phyloP scores from a whole-genome alignment of 2,113 vertebrate genomes.

The Orientallactaga bullata region DNA sequence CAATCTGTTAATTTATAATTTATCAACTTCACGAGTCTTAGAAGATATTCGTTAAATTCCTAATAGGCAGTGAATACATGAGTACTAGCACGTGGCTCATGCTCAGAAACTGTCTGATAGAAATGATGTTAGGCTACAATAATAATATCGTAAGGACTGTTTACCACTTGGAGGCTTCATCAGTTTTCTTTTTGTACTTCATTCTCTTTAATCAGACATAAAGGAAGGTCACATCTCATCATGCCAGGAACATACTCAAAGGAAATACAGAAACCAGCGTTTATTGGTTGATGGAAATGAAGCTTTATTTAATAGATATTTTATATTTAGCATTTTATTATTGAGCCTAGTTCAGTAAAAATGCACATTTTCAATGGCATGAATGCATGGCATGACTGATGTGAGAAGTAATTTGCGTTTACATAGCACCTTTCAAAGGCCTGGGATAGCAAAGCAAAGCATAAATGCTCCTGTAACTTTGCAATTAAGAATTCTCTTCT shows the following conservation, averaged over 20 bases:
- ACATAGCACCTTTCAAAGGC: constrained; percentile 76
- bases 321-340: constrained; percentile 78
- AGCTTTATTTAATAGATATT: constrained; percentile 69
- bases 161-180: constrained; percentile 63
- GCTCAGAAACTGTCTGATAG: constrained; percentile 4
- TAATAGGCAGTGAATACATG: background rate
- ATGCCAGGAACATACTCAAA: constrained; percentile 39
- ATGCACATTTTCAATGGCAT: constrained; percentile 69
- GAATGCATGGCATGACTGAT: constrained; percentile 73
- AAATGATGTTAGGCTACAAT: constrained; percentile 58
- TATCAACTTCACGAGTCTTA: background rate
- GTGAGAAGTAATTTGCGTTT: constrained; percentile 84
- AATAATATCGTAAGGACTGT: constrained; percentile 46
- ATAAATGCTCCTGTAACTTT: constrained; percentile 81
- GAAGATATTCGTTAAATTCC: background rate
- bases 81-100: background rate
- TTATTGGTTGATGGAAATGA: constrained; percentile 40
- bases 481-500: constrained; percentile 85
- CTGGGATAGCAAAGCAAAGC: constrained; percentile 78
- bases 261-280: constrained; percentile 49
- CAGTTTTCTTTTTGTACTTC: constrained; percentile 71
- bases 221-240: constrained; percentile 57
- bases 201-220: constrained; percentile 66
- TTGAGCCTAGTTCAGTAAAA: constrained; percentile 72
- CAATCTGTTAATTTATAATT: constrained; percentile 17